Conservation (phyloP, 2,113 vertebrate genomes). For the Cranoglanis bouderius region DNA sequence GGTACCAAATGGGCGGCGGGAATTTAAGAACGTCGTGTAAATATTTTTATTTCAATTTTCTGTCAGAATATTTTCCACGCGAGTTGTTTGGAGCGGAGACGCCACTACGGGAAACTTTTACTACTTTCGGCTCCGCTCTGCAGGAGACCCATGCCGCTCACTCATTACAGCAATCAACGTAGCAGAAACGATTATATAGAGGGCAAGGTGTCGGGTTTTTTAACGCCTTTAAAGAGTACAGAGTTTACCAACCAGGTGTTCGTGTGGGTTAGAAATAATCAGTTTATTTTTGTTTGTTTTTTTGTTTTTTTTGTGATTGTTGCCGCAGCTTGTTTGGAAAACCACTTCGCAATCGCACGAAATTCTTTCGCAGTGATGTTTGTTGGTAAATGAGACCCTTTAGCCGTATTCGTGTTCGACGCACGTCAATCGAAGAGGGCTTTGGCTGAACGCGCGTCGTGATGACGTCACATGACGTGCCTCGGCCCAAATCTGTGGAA, state of each 20-base stretch:
- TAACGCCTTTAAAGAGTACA: not conserved
- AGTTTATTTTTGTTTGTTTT: no score
- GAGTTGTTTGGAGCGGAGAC: not conserved
- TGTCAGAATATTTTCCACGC: not conserved
- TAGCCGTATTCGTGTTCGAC: no score
- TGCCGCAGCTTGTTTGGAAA: no score
- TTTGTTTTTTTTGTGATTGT: no score
- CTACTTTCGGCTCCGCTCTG: not conserved
- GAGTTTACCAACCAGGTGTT: not conserved
- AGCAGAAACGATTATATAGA: not conserved
- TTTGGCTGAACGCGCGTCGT: no score
- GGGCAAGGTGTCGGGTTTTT: not conserved
- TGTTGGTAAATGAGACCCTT: no score
- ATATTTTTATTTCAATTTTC: not conserved
- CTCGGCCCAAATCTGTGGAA: no score
- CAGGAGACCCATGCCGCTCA: not conserved
- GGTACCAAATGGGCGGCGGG: no score
- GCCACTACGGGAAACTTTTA: not conserved
- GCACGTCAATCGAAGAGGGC: no score
- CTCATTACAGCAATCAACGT: constrained; percentile 8
- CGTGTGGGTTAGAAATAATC: not conserved
- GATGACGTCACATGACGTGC: no score
- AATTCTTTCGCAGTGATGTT: no score
- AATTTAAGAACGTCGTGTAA: not conserved
- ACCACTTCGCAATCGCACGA: no score